Conservation (phyloP, 1,140 invertebrate genomes). For the Formica selysi region DNA sequence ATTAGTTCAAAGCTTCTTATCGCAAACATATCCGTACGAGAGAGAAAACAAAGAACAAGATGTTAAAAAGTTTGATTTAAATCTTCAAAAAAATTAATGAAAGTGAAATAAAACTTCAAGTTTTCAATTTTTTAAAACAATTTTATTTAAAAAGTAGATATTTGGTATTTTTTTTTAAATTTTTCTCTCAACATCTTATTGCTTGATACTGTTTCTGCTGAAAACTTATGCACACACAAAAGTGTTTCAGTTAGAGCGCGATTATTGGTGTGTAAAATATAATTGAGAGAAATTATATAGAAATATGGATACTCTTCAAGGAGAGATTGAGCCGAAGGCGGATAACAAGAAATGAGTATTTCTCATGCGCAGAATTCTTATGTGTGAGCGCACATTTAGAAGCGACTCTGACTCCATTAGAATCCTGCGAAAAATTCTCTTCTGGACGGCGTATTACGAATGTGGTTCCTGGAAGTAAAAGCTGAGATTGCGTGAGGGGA, state of each 20-base stretch:
- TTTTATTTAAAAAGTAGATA: not conserved
- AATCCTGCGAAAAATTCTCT: conserved; percentile 27
- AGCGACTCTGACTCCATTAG: conserved; percentile 40
- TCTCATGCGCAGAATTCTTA: conserved; percentile 15
- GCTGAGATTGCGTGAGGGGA: conserved; percentile 12
- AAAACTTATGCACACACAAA: not conserved
- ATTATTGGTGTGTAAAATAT: not conserved
- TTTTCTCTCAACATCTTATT: not conserved
- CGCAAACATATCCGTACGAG: not conserved
- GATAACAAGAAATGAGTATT: not conserved
- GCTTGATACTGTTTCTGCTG: not conserved
- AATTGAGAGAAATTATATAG: conserved; percentile 13
- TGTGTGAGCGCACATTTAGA: conserved; percentile 57
- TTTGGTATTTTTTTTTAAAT: not conserved
- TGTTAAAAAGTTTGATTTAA: not conserved
- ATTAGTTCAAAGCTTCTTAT: not conserved
- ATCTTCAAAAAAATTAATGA: not conserved
- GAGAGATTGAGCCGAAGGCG: not conserved
- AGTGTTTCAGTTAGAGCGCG: not conserved
- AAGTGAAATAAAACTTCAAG: not conserved
- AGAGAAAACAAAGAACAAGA: not conserved
- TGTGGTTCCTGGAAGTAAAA: conserved; percentile 41
- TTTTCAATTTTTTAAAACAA: not conserved
- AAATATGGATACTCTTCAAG: not conserved
- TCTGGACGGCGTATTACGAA: conserved; percentile 53